Evolutionary conservation across 2,888 invertebrate genomes (phyloP), one percentile per base, ranked within the genome.

Genomic region (Aspidiotus destructor): DNA sequence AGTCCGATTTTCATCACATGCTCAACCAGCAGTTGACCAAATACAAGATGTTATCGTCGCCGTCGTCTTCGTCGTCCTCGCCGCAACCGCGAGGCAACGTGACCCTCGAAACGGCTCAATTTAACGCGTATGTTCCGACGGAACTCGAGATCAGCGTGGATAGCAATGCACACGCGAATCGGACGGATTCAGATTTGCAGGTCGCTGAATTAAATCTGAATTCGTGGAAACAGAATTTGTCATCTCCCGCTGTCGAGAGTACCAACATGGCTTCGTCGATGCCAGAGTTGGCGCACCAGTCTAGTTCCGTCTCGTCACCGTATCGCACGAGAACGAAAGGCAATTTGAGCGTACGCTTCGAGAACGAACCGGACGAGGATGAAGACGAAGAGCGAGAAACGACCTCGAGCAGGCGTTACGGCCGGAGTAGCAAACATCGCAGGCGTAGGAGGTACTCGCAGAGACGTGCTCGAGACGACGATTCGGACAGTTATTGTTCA

Each of bases 401-500:
- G 15, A 41, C 58, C 53, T 11, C 60, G 42, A 60, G 48, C 10
- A 48, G 41, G 53, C 16, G 42, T 10, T 44, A 54, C n/a, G 58
- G 40, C 9, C 16, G 61, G 41, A 28, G 8, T 10, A 8, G 53
- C 8, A 60, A 60, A n/a, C 60, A 62, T 68, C 63, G 58, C 42
- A 28, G 67, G 53, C 68, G 58, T 58, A 60, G 71, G 16, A 28
- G 28, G 28, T 28, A 28, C 5, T 28, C 28, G 28, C 28, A 28
- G 5, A 48, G 69, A 16, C 65, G 72, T 62, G 63, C 70, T 54
- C 70, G 69, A 6, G 83, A 84, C 60, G 86, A 86, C 8, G 88
- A 88, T 75, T 83, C 84, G 10, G 86, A 85, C 73, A 89, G 90
- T 76, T 86, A 88, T 75, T 94, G 93, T 77, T 93, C 93, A 54